Conservation (phyloP, 1,140 invertebrate species). For the Drosophila sp. region DNA sequence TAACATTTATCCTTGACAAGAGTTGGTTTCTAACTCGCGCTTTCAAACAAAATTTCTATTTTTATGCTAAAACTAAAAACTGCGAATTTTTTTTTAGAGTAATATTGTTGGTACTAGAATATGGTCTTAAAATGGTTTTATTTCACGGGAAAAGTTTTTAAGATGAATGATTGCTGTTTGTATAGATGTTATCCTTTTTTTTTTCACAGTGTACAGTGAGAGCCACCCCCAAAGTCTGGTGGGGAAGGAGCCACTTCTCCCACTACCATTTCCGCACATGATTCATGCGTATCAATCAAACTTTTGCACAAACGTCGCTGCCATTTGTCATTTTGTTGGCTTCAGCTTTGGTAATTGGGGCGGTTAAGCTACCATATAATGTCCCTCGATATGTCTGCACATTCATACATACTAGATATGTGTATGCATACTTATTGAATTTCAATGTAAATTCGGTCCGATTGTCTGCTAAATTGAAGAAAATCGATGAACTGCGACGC, state of each 20-base stretch:
- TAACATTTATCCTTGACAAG: no score
- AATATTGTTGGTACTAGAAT: no score
- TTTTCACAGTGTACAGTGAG: no score
- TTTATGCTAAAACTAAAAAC: no score
- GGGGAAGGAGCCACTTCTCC: constrained; percentile 11
- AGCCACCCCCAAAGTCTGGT: constrained; percentile 19
- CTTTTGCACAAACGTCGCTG: constrained; percentile 44
- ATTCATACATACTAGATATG: no score
- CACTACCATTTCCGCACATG: constrained; percentile 53
- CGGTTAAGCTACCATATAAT: constrained; percentile 37
- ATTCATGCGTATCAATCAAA: constrained; percentile 78
- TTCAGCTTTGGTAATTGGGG: constrained; percentile 54
- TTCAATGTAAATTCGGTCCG: background rate
- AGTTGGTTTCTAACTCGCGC: no score
- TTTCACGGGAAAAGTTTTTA: no score
- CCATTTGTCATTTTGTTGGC: constrained; percentile 52
- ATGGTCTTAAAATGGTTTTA: no score
- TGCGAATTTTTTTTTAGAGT: no score
- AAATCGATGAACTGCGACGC: constrained; percentile 63
- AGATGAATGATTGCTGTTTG: no score
- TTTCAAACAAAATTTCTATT: no score
- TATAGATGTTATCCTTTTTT: no score
- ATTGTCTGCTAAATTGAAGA: constrained; percentile 42
- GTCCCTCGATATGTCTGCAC: background rate
- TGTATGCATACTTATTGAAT: constrained; percentile 15